Evolutionary conservation across 92 coral and sea anemone genomes (phyloP), one percentile per base, ranked within the genome.

Genomic region (Porites divaricata): DNA sequence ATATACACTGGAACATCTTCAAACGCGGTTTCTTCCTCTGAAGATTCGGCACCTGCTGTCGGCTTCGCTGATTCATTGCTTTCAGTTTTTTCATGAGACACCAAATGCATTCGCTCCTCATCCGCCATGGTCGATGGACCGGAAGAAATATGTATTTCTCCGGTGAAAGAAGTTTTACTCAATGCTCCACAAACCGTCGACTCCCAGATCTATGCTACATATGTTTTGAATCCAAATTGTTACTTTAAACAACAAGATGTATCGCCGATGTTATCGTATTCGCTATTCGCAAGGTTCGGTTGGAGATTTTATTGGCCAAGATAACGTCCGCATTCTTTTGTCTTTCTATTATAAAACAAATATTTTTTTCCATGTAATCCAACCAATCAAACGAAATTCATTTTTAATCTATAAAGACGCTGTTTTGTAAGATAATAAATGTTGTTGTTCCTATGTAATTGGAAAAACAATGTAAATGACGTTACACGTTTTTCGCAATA

Each of bases 1-100:
- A 86, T 93, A 78, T 91, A 96, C 0, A 96, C 97, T 21, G 99
- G 99, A n/a, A 96, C 98, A 73, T 96, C 99, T 93, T 96, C 97
- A 87, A 92, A 96, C 2, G 78, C 90, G 11, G 90, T 88, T 45
- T 93, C 98, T 7, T 85, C 94, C 15, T 89, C 93, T 2, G 91
- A 92, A 25, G 87, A 85, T 61, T 93, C 93, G 1, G 72, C 91
- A 56, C 76, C 83, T 16, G 72, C 25, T 65, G 74, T 63, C 13
- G 74, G 67, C 25, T 66, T 80, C 57, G 72, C 73, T 20, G 81
- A 72, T 26, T 74, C 87, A 4, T 69, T 67, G 68, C 25, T 66
- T 53, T 58, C 74, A 20, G 21, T 23, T 68, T 71, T 64, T 19
- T 78, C 45, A 35, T 35, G 61, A 23, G 93, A 81, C 1, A 91